Conservation (phyloP, 2,888 invertebrate species). For the Anodontia alba region DNA sequence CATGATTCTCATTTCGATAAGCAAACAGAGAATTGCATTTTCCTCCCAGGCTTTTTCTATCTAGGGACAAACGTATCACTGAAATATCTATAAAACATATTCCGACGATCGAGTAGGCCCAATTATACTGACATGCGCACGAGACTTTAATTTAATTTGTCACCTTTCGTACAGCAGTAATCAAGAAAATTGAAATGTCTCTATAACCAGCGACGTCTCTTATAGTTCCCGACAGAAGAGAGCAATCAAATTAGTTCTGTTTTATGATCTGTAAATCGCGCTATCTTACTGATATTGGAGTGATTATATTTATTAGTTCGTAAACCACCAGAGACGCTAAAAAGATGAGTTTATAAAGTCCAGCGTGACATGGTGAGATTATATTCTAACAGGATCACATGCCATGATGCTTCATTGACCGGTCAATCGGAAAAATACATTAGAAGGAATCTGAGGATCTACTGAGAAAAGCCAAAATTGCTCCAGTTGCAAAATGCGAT, state of each 20-base stretch:
- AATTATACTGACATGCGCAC: constrained; percentile 15
- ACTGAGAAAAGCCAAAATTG: too few species aligned
- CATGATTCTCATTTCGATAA: too few species aligned
- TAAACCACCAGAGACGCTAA: constrained; percentile 39
- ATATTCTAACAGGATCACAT: constrained; percentile 8
- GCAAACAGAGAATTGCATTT: too few species aligned
- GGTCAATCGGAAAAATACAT: constrained; percentile 15
- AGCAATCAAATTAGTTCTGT: constrained; percentile 40
- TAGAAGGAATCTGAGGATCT: neutral
- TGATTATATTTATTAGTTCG: constrained; percentile 52
- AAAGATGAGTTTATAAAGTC: constrained; percentile 35
- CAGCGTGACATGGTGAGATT: constrained; percentile 21
- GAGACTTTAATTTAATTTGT: constrained; percentile 20
- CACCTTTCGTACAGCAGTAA: constrained; percentile 8
- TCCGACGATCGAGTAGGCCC: constrained; percentile 1
- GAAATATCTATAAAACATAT: constrained; percentile 1
- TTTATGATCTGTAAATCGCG: constrained; percentile 29
- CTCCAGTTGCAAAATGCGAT: too few species aligned
- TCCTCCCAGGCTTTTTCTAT: too few species aligned
- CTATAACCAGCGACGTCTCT: constrained; percentile 2
- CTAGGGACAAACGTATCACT: too few species aligned
- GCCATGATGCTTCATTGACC: constrained; percentile 5
- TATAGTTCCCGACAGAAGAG: constrained; percentile 25
- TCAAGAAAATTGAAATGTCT: constrained; percentile 12
- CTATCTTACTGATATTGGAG: constrained; percentile 55